These are phyloP conservation scores for Ceratina australensis DNA, from an alignment of 1,140 invertebrate species.

Conservation along the genomic window DNA sequence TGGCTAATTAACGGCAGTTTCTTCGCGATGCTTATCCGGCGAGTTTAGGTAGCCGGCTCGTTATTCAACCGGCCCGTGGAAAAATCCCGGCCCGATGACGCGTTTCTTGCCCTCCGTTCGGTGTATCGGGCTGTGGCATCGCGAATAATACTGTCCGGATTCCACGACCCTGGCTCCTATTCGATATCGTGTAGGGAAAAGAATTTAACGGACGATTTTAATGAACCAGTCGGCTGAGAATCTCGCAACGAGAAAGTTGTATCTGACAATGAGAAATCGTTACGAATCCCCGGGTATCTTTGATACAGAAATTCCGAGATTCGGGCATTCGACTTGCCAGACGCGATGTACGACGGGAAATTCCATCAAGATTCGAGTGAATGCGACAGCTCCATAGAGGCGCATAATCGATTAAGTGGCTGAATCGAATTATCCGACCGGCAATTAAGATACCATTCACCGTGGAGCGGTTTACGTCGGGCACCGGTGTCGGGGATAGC, in stretches of 20 bases:
- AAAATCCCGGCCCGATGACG: constrained; percentile 44
- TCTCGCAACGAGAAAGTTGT: too few relatives aligned
- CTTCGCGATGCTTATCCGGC: constrained; percentile 69
- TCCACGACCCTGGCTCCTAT: constrained; percentile 3
- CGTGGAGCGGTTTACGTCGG: constrained; percentile 49
- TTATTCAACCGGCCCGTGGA: constrained; percentile 46
- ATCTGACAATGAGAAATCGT: too few relatives aligned
- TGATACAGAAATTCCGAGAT: neutral
- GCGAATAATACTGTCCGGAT: constrained; percentile 1
- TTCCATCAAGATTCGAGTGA: constrained; percentile 40
- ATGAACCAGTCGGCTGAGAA: constrained; percentile 4
- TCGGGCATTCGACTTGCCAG: constrained; percentile 10
- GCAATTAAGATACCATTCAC: constrained; percentile 63
- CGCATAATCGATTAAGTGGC: constrained; percentile 58
- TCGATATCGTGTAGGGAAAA: neutral
- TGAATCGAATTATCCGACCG: constrained; percentile 60
- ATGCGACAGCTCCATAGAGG: constrained; percentile 46
- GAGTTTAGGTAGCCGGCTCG: constrained; percentile 62
- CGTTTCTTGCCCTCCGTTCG: constrained; percentile 22
- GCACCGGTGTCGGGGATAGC: constrained; percentile 57
- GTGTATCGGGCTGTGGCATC: constrained; percentile 33
- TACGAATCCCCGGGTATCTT: neutral
- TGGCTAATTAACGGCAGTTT: constrained; percentile 72
- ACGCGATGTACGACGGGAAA: constrained; percentile 20
- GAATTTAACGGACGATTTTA: constrained; percentile 17